Conservation (phyloP, 2,113 vertebrate species). For the Urocitellus parryii region DNA sequence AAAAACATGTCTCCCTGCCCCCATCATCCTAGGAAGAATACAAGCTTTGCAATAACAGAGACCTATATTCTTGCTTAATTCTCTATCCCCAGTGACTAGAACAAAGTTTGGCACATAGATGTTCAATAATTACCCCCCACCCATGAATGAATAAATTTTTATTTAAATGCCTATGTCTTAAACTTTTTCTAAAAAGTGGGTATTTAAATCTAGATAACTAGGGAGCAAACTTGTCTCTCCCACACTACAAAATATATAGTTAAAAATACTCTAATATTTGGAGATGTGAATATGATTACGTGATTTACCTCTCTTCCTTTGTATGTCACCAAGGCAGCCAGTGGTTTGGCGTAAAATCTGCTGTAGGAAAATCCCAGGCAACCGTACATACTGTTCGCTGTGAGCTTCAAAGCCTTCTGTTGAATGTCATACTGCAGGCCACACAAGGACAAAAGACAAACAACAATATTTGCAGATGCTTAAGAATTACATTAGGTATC, state of each 20-base stretch:
- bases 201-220: slow-evolving; percentile 54
- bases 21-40: background rate
- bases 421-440: slow-evolving; percentile 96
- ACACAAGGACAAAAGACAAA: slow-evolving; percentile 78
- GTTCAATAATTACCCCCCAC: background rate
- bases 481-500: slow-evolving; percentile 70
- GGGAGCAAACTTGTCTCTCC: slow-evolving; percentile 2
- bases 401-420: slow-evolving; percentile 99
- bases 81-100: background rate
- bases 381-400: slow-evolving; percentile 99
- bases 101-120: slow-evolving; percentile 22
- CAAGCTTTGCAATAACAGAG: background rate
- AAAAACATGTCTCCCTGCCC: background rate
- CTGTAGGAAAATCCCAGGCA: slow-evolving; percentile 98
- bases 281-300: slow-evolving; percentile 17
- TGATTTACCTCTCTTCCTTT: slow-evolving; percentile 97
- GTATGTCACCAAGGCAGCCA: slow-evolving; percentile 98
- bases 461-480: slow-evolving; percentile 67
- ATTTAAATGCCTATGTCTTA: slow-evolving; percentile 43
- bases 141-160: background rate
- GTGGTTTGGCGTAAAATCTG: slow-evolving; percentile 98
- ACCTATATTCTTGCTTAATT: background rate
- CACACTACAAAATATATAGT: background rate
- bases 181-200: background rate
- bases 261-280: slow-evolving; percentile 70